A percentile compares a stretch with the other conserved stretches of the same genome.
These are phyloP conservation scores for Porites evermanni DNA, from an alignment of 92 coral and sea anemone genomes.

Conservation along the genomic window DNA sequence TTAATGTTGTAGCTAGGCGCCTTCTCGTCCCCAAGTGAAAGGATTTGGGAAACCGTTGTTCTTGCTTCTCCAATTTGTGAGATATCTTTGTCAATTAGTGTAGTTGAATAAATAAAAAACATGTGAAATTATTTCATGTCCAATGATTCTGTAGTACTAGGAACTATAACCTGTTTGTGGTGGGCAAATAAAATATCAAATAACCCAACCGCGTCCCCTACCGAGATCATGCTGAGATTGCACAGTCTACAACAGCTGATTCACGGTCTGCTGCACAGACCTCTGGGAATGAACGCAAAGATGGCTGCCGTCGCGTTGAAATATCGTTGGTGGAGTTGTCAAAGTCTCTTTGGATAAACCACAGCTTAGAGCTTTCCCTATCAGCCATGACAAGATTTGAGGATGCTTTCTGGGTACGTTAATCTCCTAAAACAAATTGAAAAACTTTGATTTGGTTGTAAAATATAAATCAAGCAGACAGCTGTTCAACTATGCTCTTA, in stretches of 20 bases:
- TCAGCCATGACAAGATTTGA: constrained; percentile 73
- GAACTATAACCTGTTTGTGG: constrained; percentile 4
- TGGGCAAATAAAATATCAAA: neutral
- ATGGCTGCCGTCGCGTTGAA: neutral
- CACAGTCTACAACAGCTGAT: too few species aligned
- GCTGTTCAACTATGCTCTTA: neutral
- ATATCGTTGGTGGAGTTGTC: neutral
- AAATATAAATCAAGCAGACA: too few species aligned
- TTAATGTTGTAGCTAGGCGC: too few species aligned
- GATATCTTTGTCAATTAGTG: too few species aligned
- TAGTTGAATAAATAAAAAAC: too few species aligned
- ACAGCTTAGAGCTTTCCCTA: neutral
- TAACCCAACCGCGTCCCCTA: neutral
- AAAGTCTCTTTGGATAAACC: neutral
- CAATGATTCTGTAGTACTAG: too few species aligned
- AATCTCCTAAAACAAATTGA: neutral
- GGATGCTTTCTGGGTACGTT: constrained; percentile 81
- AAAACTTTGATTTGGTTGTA: neutral
- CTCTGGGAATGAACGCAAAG: constrained; percentile 6
- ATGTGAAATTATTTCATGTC: too few species aligned
- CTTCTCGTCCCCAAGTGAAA: too few species aligned
- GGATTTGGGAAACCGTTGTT: too few species aligned
- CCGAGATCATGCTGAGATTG: too few species aligned
- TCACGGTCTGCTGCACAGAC: constrained; percentile 2
- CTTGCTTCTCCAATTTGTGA: too few species aligned